Percentiles rank a stretch among this genome's conserved stretches.
phyloP scores from a whole-genome alignment of 2,888 invertebrate genomes.

The Dicycla oo region DNA sequence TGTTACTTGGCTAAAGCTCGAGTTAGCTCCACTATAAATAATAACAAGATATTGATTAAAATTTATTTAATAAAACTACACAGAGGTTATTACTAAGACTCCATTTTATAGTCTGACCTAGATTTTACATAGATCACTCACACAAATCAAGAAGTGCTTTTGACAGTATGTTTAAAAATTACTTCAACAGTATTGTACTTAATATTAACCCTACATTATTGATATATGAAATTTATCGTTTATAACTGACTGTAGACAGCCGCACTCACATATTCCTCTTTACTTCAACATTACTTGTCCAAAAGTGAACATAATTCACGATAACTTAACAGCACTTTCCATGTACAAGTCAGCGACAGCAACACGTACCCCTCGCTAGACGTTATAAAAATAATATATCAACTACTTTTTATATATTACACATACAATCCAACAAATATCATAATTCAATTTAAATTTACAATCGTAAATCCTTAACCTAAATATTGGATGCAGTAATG shows the following conservation, averaged over 20 bases:
- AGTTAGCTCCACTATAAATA: constrained; percentile 48
- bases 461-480: constrained; percentile 84
- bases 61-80: constrained; percentile 89
- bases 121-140: constrained; percentile 84
- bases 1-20: constrained; percentile 2
- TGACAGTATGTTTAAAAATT: constrained; percentile 80
- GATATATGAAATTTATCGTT: constrained; percentile 75
- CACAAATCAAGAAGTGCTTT: constrained; percentile 85
- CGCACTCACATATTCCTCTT: constrained; percentile 63
- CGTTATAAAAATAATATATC: constrained; percentile 85
- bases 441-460: constrained; percentile 87
- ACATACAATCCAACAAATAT: constrained; percentile 86
- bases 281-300: constrained; percentile 55
- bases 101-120: constrained; percentile 81
- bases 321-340: constrained; percentile 74
- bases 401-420: constrained; percentile 86
- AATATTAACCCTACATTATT: constrained; percentile 83
- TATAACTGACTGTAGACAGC: constrained; percentile 58
- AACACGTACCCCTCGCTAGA: constrained; percentile 75
- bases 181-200: constrained; percentile 89
- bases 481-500: constrained; percentile 75
- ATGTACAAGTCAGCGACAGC: constrained; percentile 73
- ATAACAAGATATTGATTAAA: constrained; percentile 76
- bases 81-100: constrained; percentile 84
- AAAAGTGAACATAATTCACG: constrained; percentile 55